phyloP scores from a whole-genome alignment of 2,797 vertebrate species.

The Typhlichthys eigenmanni region DNA sequence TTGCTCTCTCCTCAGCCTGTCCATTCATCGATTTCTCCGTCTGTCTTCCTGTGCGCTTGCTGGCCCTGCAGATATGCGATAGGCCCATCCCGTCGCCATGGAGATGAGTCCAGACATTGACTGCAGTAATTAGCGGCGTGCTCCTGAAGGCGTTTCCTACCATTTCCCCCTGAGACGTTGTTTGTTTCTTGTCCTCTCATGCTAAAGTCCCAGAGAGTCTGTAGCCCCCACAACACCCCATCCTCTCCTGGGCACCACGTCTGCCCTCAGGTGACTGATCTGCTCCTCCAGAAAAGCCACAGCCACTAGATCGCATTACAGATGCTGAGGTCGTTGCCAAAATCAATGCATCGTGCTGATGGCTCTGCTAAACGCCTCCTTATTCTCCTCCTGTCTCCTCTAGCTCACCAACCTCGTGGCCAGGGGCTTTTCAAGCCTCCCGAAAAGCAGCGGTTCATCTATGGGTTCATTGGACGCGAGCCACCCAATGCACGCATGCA shows the following conservation, averaged over 20 bases:
- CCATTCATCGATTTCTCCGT: slow-evolving; percentile 66
- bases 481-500: no score
- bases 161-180: slow-evolving; percentile 54
- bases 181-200: slow-evolving; percentile 47
- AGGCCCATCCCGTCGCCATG: slow-evolving; percentile 71
- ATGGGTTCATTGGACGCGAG: no score
- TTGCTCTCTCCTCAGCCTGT: slow-evolving; percentile 42
- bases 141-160: slow-evolving; percentile 64
- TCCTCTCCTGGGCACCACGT: slow-evolving; percentile 6
- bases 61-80: slow-evolving; percentile 29
- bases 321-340: slow-evolving; percentile 34
- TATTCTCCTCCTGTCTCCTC: slow-evolving; percentile 21
- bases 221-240: neutral
- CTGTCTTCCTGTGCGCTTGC: slow-evolving; percentile 58
- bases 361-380: slow-evolving; percentile 26
- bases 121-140: slow-evolving; percentile 71
- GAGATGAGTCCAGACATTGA: slow-evolving; percentile 70
- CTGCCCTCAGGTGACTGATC: slow-evolving; percentile 52
- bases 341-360: slow-evolving; percentile 56
- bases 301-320: slow-evolving; percentile 62
- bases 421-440: slow-evolving; percentile 4
- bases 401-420: neutral
- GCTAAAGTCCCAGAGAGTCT: slow-evolving; percentile 5
- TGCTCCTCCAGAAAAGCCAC: slow-evolving; percentile 44
- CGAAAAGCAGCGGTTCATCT: no score